phyloP scores from a whole-genome alignment of 2,113 vertebrate species.

The Oophaga pumilio region DNA sequence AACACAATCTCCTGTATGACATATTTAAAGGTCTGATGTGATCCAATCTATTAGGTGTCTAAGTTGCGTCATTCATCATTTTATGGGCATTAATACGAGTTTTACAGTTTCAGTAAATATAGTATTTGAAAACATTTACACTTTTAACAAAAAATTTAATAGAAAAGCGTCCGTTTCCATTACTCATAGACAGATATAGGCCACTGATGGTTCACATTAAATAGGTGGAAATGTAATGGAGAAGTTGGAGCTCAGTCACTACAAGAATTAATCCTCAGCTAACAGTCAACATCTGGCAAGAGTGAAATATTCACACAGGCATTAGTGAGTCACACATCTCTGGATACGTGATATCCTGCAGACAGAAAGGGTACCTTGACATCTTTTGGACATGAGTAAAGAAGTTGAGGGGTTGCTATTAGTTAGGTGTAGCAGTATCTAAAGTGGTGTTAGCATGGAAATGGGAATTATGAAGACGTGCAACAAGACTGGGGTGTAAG shows the following conservation, averaged over 20 bases:
- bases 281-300: constrained; percentile 28
- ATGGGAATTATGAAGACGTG: too few species aligned
- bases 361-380: constrained; percentile 37
- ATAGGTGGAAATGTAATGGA: constrained; percentile 17
- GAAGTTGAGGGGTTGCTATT: background rate
- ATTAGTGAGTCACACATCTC: constrained; percentile 35
- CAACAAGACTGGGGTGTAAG: background rate
- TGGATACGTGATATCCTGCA: constrained; percentile 32
- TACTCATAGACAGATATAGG: background rate
- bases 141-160: background rate
- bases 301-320: constrained; percentile 35
- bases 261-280: constrained; percentile 22
- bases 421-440: background rate
- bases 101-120: background rate
- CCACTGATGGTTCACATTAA: background rate
- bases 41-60: background rate
- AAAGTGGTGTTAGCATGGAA: background rate
- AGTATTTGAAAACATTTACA: background rate
- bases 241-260: constrained; percentile 25
- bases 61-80: background rate
- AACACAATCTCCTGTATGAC: background rate
- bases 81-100: background rate
- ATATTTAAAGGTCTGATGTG: background rate
- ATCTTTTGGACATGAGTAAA: constrained; percentile 29
- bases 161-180: background rate